phyloP scores from a whole-genome alignment of 2,113 vertebrate species.

The Heloderma charlesbogerti region DNA sequence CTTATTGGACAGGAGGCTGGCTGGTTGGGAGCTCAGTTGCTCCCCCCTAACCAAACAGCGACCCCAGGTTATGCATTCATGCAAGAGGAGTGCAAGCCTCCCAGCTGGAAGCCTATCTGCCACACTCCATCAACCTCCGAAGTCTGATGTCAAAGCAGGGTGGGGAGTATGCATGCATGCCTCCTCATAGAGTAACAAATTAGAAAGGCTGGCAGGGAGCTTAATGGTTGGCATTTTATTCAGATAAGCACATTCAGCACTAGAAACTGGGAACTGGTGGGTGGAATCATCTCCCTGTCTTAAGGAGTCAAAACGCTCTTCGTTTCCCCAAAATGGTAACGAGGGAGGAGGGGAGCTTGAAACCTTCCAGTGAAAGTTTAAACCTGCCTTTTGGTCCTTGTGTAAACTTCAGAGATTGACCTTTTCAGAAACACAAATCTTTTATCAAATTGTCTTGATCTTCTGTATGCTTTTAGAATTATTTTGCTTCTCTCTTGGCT shows the following conservation, averaged over 20 bases:
- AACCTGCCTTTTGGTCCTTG: neutral
- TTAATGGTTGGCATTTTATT: neutral
- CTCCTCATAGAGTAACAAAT: neutral
- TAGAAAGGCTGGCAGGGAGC: neutral
- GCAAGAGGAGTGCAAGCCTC: neutral
- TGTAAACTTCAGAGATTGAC: conserved; percentile 20
- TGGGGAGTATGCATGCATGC: neutral
- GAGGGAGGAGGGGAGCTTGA: neutral
- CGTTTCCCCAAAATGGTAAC: neutral
- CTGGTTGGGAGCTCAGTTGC: neutral
- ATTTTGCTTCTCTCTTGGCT: conserved; percentile 37
- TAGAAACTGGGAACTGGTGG: neutral
- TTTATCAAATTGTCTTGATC: neutral
- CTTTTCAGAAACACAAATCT: conserved; percentile 6
- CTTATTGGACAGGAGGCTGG: neutral
- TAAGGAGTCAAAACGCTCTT: neutral
- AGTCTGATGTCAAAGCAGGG: too few relatives aligned
- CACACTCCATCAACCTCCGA: neutral
- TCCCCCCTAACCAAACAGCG: neutral
- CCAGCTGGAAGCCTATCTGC: neutral
- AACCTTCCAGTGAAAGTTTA: neutral
- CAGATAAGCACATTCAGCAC: too few relatives aligned
- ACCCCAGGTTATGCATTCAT: neutral
- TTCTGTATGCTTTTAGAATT: conserved; percentile 36
- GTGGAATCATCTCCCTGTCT: neutral